These are phyloP conservation scores for Leptopilina clavipes DNA, from an alignment of 1,140 invertebrate species.

Conservation along the genomic window DNA sequence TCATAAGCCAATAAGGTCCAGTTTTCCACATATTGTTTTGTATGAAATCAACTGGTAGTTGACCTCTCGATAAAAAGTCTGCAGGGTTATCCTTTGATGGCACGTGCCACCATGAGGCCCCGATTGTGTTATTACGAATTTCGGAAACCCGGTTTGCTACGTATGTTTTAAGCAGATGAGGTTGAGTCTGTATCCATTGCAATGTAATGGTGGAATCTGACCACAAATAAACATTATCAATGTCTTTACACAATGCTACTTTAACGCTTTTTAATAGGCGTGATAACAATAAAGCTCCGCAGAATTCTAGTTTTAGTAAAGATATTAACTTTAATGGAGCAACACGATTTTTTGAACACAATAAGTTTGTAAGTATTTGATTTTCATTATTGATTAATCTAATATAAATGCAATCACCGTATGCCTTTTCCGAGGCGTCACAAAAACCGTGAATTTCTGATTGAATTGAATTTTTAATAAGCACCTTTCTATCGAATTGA, in stretches of 20 bases:
- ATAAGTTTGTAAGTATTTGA: constrained; percentile 45
- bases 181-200: constrained; percentile 57
- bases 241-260: background rate
- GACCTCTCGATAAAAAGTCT: constrained; percentile 45
- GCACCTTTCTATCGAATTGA: constrained; percentile 48
- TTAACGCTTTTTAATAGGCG: constrained; percentile 49
- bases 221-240: constrained; percentile 45
- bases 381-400: constrained; percentile 36
- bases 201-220: constrained; percentile 58
- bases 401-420: constrained; percentile 59
- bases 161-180: constrained; percentile 58
- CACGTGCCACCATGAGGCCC: constrained; percentile 42
- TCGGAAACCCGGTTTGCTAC: constrained; percentile 59
- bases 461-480: constrained; percentile 24
- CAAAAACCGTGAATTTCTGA: constrained; percentile 61
- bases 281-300: constrained; percentile 62
- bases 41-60: constrained; percentile 36
- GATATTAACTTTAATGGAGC: constrained; percentile 57
- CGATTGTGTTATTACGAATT: constrained; percentile 30
- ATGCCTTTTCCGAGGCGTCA: constrained; percentile 59
- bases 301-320: constrained; percentile 69
- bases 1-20: constrained; percentile 35
- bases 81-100: constrained; percentile 47
- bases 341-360: constrained; percentile 65
- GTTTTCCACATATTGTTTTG: constrained; percentile 40